These are phyloP conservation scores for Volucella bombylans DNA, from an alignment of 2,888 invertebrate genomes.

Conservation along the genomic window DNA sequence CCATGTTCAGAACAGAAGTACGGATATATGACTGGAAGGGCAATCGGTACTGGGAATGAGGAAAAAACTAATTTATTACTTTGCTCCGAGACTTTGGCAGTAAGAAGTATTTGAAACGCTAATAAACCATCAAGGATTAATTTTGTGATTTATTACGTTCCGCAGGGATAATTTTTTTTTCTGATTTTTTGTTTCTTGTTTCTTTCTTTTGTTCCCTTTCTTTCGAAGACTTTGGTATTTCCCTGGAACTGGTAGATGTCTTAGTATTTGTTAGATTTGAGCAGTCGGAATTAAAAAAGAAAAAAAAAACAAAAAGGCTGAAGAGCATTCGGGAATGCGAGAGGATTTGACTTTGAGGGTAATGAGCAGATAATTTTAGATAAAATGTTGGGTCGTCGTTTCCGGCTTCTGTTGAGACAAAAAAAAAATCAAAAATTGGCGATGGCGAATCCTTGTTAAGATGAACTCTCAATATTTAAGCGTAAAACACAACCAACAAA, in stretches of 20 bases:
- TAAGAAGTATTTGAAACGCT: slow-evolving; percentile 76
- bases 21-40: slow-evolving; percentile 7
- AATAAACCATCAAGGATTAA: slow-evolving; percentile 82
- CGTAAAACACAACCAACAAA: no score
- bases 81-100: slow-evolving; percentile 67
- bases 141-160: slow-evolving; percentile 80
- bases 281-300: slow-evolving; percentile 5
- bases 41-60: slow-evolving; percentile 3
- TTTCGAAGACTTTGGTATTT: no score
- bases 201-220: background rate
- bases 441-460: no score
- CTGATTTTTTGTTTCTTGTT: background rate
- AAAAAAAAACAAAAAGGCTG: background rate
- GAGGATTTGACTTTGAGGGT: slow-evolving; percentile 12
- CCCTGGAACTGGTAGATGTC: background rate
- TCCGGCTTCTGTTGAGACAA: no score
- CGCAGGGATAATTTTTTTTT: slow-evolving; percentile 45
- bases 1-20: slow-evolving; percentile 15
- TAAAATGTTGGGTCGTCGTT: background rate
- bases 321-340: slow-evolving; percentile 10
- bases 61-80: slow-evolving; percentile 69
- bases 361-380: slow-evolving; percentile 35
- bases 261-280: slow-evolving; percentile 2
- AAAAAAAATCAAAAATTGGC: no score
- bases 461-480: no score